These are phyloP conservation scores for Hydrophis major DNA, from an alignment of 2,797 vertebrate genomes.

Conservation along the genomic window DNA sequence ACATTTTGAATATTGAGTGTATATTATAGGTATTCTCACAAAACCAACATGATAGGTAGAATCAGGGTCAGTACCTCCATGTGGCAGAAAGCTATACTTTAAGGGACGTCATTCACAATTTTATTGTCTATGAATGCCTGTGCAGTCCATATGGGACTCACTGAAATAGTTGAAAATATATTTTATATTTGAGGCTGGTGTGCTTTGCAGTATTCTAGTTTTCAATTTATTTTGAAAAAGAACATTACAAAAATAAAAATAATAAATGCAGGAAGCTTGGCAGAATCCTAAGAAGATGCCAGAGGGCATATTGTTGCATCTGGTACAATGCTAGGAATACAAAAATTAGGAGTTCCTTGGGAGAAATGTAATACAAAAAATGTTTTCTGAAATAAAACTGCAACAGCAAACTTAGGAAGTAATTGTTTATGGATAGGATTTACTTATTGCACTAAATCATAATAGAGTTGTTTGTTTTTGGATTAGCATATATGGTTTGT, in stretches of 20 bases:
- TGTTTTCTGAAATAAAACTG: neutral
- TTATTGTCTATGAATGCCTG: neutral
- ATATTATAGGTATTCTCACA: neutral
- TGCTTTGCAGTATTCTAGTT: neutral
- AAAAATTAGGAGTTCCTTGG: neutral
- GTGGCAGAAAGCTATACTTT: neutral
- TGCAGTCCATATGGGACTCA: neutral
- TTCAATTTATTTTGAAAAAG: neutral
- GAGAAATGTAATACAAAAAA: neutral
- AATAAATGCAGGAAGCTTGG: neutral
- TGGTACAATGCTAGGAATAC: neutral
- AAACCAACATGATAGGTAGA: neutral
- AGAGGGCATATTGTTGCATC: neutral
- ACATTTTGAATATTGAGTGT: neutral
- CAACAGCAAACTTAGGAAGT: neutral
- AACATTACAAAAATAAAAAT: neutral
- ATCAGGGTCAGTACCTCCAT: neutral
- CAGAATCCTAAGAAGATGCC: neutral
- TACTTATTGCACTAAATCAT: neutral
- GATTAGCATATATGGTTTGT: neutral
- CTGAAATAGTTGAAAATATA: neutral
- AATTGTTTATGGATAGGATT: neutral
- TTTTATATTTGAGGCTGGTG: neutral
- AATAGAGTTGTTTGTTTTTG: neutral
- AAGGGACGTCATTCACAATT: neutral